Percentiles rank a stretch among this genome's conserved stretches.
Evolutionary conservation across 2,113 vertebrate genomes (phyloP).

Genomic region (Macheiramphus alcinus): DNA sequence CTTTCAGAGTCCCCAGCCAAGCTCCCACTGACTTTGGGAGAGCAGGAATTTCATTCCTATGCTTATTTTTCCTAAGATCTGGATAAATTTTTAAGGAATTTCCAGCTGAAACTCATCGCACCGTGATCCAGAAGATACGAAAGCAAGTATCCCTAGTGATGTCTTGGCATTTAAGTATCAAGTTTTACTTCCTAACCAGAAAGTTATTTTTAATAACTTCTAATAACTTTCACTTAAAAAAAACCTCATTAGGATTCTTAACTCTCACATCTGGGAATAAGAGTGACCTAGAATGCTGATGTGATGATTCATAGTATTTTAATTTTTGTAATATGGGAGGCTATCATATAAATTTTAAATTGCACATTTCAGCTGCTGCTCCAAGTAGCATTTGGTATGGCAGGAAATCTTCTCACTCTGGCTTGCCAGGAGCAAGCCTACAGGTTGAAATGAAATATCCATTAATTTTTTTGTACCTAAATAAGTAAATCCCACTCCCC

Average conservation of each 20-base stretch:
- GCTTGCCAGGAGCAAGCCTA: conserved; percentile 6
- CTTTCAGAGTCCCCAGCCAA: background rate
- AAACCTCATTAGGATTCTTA: conserved; percentile 42
- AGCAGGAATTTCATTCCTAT: background rate
- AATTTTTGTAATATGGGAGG: conserved; percentile 14
- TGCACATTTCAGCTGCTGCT: background rate
- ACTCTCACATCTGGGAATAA: conserved; percentile 53
- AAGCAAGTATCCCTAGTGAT: conserved; percentile 9
- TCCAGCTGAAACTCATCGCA: background rate
- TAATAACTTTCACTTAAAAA: conserved; percentile 34
- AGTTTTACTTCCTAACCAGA: conserved; percentile 39
- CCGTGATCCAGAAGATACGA: background rate
- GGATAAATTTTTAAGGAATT: background rate
- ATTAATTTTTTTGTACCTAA: background rate
- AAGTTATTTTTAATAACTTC: conserved; percentile 56
- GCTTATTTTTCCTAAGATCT: background rate
- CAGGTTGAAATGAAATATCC: background rate
- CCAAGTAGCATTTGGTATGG: background rate
- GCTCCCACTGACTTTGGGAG: background rate
- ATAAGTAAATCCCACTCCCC: background rate
- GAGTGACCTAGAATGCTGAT: conserved; percentile 56
- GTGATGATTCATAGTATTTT: conserved; percentile 27
- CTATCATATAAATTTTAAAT: conserved; percentile 22
- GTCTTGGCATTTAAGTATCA: background rate
- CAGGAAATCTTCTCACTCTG: background rate